A percentile compares a stretch with the other conserved stretches of the same genome.
Conservation (phyloP, 1,140 invertebrate species). For the Drosophila sp. region DNA sequence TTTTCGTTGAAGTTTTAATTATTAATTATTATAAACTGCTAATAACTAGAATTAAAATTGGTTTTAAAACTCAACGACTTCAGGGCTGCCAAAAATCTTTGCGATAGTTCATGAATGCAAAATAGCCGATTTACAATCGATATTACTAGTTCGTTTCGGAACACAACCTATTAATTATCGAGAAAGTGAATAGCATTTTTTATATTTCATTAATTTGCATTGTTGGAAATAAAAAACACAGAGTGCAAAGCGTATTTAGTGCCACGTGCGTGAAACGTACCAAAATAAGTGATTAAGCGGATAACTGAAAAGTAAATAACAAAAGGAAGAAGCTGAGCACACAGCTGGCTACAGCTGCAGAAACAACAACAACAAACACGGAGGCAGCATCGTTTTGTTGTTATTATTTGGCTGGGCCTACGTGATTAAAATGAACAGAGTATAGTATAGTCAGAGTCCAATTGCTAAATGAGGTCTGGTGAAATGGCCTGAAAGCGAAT, state of each 20-base stretch:
- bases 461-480: constrained; percentile 49
- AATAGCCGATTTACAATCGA: constrained; percentile 18
- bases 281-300: not conserved
- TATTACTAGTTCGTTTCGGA: constrained; percentile 34
- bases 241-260: not conserved
- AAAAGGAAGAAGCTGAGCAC: constrained; percentile 18
- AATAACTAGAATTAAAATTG: not conserved
- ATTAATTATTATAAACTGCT: too few relatives aligned
- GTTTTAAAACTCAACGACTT: not conserved
- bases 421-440: constrained; percentile 73
- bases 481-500: constrained; percentile 46
- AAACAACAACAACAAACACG: constrained; percentile 52
- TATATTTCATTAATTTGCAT: constrained; percentile 48
- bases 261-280: not conserved
- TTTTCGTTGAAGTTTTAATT: too few relatives aligned
- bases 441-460: constrained; percentile 37
- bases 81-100: not conserved
- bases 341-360: constrained; percentile 38
- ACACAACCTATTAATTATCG: constrained; percentile 21
- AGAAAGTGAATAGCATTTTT: constrained; percentile 50
- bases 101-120: not conserved
- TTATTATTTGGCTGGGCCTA: constrained; percentile 73
- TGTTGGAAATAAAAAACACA: constrained; percentile 18
- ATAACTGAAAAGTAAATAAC: not conserved
- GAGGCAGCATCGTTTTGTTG: constrained; percentile 51